Conservation (phyloP, 2,888 invertebrate species). For the Lobophora halterata region DNA sequence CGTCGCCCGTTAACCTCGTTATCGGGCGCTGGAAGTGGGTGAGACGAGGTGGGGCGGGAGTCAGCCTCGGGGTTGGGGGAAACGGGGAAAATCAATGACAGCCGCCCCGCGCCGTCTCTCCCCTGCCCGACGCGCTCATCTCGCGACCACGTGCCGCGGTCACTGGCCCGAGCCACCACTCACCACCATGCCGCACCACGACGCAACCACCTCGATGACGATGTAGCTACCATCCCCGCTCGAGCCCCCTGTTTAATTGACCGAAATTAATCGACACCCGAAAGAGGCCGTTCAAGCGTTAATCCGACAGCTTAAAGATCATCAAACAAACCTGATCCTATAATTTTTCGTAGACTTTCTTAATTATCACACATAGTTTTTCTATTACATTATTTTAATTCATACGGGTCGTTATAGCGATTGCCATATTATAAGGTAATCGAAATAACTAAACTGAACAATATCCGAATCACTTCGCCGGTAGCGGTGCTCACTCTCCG, state of each 20-base stretch:
- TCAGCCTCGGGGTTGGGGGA: slow-evolving; percentile 60
- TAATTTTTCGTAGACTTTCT: too few species aligned
- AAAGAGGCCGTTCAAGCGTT: slow-evolving; percentile 25
- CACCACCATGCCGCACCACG: slow-evolving; percentile 33
- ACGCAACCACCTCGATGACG: slow-evolving; percentile 23
- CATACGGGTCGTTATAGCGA: too few species aligned
- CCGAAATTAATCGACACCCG: slow-evolving; percentile 26
- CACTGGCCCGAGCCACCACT: slow-evolving; percentile 68
- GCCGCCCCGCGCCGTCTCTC: slow-evolving; percentile 79
- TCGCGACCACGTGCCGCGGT: slow-evolving; percentile 78
- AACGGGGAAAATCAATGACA: slow-evolving; percentile 80
- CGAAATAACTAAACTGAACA: too few species aligned
- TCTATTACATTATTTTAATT: too few species aligned
- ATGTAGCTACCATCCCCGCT: slow-evolving; percentile 17
- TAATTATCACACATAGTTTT: too few species aligned
- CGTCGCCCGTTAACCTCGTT: slow-evolving; percentile 82
- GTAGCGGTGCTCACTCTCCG: slow-evolving; percentile 46
- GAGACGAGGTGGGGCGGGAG: slow-evolving; percentile 74
- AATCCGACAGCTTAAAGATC: slow-evolving; percentile 37
- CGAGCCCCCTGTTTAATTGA: slow-evolving; percentile 25
- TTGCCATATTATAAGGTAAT: too few species aligned
- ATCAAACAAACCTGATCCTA: too few species aligned
- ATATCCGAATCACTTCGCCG: slow-evolving; percentile 43
- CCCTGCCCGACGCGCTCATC: slow-evolving; percentile 77
- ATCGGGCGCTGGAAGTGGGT: slow-evolving; percentile 81